phyloP scores from a whole-genome alignment of 2,888 invertebrate species.

The Zhuqinia jingwanae region DNA sequence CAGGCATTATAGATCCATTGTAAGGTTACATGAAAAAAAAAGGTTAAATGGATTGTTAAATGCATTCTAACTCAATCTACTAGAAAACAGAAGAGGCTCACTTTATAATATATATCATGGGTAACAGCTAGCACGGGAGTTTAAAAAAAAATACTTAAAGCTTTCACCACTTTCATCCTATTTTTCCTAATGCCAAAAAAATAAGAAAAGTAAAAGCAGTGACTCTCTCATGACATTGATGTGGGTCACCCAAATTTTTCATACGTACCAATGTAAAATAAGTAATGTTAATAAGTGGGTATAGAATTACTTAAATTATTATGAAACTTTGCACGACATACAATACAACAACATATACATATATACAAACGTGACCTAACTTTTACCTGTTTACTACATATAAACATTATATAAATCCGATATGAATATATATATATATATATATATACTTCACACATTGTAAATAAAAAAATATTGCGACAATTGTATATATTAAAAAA shows the following conservation, averaged over 20 bases:
- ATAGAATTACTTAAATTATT: neutral
- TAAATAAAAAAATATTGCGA: neutral
- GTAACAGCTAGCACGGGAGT: constrained; percentile 11
- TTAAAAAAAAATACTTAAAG: neutral
- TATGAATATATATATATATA: neutral
- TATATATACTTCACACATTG: neutral
- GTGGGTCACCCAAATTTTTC: constrained; percentile 40
- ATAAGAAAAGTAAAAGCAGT: constrained; percentile 14
- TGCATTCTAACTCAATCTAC: neutral
- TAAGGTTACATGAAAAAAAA: neutral
- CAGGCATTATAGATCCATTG: too few species aligned
- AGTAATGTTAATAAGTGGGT: neutral
- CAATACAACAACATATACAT: too few species aligned
- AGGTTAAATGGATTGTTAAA: neutral
- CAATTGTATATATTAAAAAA: neutral
- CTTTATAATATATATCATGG: neutral
- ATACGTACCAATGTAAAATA: constrained; percentile 6
- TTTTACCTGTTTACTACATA: constrained; percentile 36
- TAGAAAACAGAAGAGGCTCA: neutral
- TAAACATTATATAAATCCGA: too few species aligned
- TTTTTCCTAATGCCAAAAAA: constrained; percentile 44
- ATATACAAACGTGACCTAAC: constrained; percentile 34
- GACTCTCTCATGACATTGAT: constrained; percentile 30
- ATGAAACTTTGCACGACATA: neutral
- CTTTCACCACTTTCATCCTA: constrained; percentile 22